Conservation (phyloP, 2,113 vertebrate species). For the Odobenus rosmarus region DNA sequence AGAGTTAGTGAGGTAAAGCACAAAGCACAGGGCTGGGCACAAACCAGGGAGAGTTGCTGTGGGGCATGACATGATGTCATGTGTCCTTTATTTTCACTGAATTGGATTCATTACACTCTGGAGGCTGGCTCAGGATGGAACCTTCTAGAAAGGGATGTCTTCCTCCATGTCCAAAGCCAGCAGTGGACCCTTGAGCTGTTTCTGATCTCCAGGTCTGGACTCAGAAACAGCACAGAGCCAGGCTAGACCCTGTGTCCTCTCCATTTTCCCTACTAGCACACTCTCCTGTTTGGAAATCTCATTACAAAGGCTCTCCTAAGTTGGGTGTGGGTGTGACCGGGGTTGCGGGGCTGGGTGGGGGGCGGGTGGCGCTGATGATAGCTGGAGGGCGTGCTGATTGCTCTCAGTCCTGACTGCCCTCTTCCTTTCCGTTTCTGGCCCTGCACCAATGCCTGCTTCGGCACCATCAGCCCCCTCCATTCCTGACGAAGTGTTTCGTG, state of each 20-base stretch:
- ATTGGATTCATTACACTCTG: not conserved
- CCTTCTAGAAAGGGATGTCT: not conserved
- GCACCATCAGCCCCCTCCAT: rapidly evolving
- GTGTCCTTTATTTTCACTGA: not conserved
- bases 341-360: not conserved
- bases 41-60: not conserved
- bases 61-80: not conserved
- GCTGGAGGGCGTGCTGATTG: not conserved
- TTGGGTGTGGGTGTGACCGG: not conserved
- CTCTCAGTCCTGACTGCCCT: not conserved
- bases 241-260: not conserved
- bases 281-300: not conserved
- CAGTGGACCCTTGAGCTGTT: not conserved
- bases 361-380: not conserved
- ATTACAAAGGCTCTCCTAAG: not conserved
- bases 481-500: rapidly evolving
- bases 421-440: not conserved
- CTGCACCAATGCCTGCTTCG: rapidly evolving
- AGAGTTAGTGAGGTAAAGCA: not conserved
- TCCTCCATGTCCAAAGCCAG: not conserved
- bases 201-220: not conserved
- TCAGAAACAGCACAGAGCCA: not conserved
- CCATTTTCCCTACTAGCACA: not conserved
- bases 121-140: not conserved
- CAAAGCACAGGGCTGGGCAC: not conserved